Percentiles rank a stretch among this genome's conserved stretches.
These are phyloP conservation scores for Erynnis tages DNA, from an alignment of 2,888 invertebrate genomes.

Conservation along the genomic window DNA sequence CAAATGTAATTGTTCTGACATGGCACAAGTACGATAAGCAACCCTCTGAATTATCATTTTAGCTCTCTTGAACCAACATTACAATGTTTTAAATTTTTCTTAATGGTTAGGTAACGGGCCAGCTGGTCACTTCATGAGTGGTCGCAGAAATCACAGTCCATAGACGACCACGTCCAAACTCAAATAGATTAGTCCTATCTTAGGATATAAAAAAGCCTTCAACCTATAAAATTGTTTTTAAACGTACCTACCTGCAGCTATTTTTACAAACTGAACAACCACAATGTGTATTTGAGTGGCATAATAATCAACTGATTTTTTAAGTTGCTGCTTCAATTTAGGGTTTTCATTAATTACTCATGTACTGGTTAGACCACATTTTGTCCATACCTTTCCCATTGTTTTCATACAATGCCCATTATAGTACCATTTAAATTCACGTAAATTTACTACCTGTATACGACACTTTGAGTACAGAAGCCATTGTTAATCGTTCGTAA, in stretches of 20 bases:
- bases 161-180: too few relatives aligned
- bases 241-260: too few relatives aligned
- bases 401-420: background rate
- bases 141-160: too few relatives aligned
- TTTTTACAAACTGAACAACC: too few relatives aligned
- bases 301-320: background rate
- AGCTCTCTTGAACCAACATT: background rate
- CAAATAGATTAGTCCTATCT: too few relatives aligned
- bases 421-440: background rate
- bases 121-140: too few relatives aligned
- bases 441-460: background rate
- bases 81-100: too few relatives aligned
- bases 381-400: background rate
- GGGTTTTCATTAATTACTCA: background rate
- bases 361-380: background rate
- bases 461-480: background rate
- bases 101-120: too few relatives aligned
- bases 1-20: constrained; percentile 67
- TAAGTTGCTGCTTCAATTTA: background rate
- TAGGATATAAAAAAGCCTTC: too few relatives aligned
- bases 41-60: constrained; percentile 40
- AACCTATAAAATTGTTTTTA: too few relatives aligned
- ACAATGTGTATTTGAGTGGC: constrained; percentile 4
- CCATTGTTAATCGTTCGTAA: constrained; percentile 2
- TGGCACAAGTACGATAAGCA: constrained; percentile 60